Conservation (phyloP, 1,140 invertebrate genomes). For the Drusus annulatus region DNA sequence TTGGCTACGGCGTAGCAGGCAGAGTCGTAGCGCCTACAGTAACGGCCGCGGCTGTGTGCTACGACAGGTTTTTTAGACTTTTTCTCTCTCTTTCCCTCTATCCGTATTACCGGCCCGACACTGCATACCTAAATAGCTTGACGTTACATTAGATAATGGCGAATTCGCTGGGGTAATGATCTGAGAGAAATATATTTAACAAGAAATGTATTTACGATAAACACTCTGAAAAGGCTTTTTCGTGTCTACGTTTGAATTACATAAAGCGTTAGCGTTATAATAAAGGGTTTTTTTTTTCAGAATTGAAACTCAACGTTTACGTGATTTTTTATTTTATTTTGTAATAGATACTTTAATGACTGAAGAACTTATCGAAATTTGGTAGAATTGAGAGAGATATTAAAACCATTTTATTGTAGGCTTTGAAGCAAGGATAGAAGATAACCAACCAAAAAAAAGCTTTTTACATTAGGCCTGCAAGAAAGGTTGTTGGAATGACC, state of each 20-base stretch:
- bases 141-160: conserved; percentile 46
- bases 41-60: conserved; percentile 44
- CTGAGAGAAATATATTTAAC: conserved; percentile 34
- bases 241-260: conserved; percentile 4
- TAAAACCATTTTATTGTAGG: too few relatives aligned
- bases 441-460: too few relatives aligned
- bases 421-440: too few relatives aligned
- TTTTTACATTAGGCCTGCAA: too few relatives aligned
- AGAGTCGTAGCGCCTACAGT: conserved; percentile 25
- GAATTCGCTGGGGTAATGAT: conserved; percentile 44
- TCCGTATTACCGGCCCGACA: conserved; percentile 1
- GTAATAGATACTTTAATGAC: too few relatives aligned
- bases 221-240: neutral
- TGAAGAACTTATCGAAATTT: too few relatives aligned
- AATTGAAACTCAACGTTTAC: too few relatives aligned
- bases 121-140: conserved; percentile 42
- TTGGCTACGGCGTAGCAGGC: conserved; percentile 43
- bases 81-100: conserved; percentile 49
- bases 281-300: too few relatives aligned
- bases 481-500: too few relatives aligned
- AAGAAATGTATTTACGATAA: conserved; percentile 41
- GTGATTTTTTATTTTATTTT: too few relatives aligned
- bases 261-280: neutral
- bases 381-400: too few relatives aligned
- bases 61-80: conserved; percentile 49